phyloP scores from a whole-genome alignment of 2,888 invertebrate species.

The Zhengitettix transpicula region DNA sequence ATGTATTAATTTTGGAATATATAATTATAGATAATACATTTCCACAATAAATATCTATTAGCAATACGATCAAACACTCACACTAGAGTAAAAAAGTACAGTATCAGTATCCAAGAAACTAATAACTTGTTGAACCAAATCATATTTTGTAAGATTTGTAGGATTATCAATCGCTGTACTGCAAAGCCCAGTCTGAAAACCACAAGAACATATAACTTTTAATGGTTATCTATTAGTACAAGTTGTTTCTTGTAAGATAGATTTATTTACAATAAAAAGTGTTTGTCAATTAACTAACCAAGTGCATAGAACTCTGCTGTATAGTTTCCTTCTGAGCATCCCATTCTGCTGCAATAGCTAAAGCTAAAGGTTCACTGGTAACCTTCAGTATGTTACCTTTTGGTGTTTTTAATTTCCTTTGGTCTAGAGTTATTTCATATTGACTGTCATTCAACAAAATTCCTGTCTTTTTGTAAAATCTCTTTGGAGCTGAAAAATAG shows the following conservation, averaged over 20 bases:
- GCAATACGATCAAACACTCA: conserved; percentile 14
- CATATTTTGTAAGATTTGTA: conserved; percentile 53
- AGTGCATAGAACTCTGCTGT: conserved; percentile 68
- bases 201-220: conserved; percentile 5
- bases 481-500: conserved; percentile 33
- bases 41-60: too few species aligned
- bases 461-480: conserved; percentile 58
- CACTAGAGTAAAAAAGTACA: conserved; percentile 51
- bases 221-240: not conserved
- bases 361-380: conserved; percentile 71
- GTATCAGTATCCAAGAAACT: conserved; percentile 74
- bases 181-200: conserved; percentile 62
- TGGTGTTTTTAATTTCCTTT: conserved; percentile 79
- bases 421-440: conserved; percentile 79
- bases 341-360: conserved; percentile 92
- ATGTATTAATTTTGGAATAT: too few species aligned
- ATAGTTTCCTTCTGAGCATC: conserved; percentile 67
- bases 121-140: conserved; percentile 59
- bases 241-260: too few species aligned
- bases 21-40: too few species aligned
- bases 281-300: conserved; percentile 38
- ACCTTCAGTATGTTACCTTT: conserved; percentile 44
- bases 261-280: not conserved
- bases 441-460: conserved; percentile 50
- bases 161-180: conserved; percentile 91